These are phyloP conservation scores for Myocastor coypus DNA, from an alignment of 2,113 vertebrate genomes.

Conservation along the genomic window DNA sequence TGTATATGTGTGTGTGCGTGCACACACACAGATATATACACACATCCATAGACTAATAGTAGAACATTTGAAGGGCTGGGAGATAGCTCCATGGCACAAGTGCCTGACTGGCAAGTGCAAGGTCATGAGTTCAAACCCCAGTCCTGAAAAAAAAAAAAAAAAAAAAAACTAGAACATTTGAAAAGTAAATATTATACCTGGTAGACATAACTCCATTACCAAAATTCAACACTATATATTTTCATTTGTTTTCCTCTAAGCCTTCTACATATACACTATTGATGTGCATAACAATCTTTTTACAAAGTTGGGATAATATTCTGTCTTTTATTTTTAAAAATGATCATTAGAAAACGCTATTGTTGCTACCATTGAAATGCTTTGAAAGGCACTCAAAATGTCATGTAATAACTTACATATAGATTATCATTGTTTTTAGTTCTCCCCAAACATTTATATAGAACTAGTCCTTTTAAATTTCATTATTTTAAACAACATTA, in stretches of 20 bases:
- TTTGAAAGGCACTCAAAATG: background rate
- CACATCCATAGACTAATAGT: background rate
- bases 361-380: background rate
- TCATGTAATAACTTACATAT: background rate
- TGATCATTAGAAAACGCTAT: background rate
- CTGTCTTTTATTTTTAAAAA: slow-evolving; percentile 22
- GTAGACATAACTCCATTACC: background rate
- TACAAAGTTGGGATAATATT: background rate
- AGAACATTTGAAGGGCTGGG: background rate
- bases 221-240: slow-evolving; percentile 13
- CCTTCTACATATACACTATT: background rate
- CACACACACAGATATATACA: background rate
- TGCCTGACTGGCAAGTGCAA: too few species aligned
- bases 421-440: background rate
- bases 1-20: too few species aligned
- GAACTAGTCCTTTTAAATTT: background rate
- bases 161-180: background rate
- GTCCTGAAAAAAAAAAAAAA: too few species aligned
- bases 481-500: background rate
- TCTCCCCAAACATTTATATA: background rate
- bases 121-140: too few species aligned
- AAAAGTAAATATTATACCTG: background rate
- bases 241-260: slow-evolving; percentile 15
- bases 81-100: too few species aligned
- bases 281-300: background rate